Percentiles rank a stretch among this genome's conserved stretches.
These are phyloP conservation scores for Craseonycteris thonglongyai DNA, from an alignment of 2,113 vertebrate genomes.

Conservation along the genomic window DNA sequence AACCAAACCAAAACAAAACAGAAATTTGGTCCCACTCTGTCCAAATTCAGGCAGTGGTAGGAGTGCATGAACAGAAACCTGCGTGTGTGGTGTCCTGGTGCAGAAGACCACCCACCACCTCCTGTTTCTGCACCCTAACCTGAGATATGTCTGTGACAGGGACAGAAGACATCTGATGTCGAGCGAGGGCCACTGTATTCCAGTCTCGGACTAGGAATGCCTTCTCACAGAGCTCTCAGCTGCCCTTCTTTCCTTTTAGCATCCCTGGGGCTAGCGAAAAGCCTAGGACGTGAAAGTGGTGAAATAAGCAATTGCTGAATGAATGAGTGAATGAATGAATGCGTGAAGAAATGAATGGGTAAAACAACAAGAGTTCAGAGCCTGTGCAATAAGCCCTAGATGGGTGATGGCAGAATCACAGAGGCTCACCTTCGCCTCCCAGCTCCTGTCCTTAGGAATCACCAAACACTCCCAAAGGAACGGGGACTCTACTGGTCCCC, in stretches of 20 bases:
- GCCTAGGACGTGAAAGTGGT: not conserved
- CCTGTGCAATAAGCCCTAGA: not conserved
- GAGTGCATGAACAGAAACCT: not conserved
- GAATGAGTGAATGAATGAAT: not conserved
- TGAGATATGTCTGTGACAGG: not conserved
- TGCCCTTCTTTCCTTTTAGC: not conserved
- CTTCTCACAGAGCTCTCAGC: not conserved
- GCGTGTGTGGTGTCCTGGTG: not conserved
- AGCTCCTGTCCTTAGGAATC: not conserved
- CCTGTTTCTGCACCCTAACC: not conserved
- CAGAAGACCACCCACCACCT: not conserved
- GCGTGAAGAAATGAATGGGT: not conserved
- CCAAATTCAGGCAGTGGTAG: not conserved
- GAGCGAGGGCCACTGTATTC: not conserved
- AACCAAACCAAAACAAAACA: not conserved
- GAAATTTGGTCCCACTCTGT: not conserved
- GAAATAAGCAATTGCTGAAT: not conserved
- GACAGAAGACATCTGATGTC: not conserved
- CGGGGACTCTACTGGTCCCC: too few relatives aligned
- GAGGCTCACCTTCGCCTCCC: not conserved
- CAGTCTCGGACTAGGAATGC: not conserved
- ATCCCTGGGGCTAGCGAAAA: not conserved
- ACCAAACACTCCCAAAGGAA: too few relatives aligned
- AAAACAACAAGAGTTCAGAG: not conserved
- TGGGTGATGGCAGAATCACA: not conserved